phyloP scores from a whole-genome alignment of 2,113 vertebrate species.

The Asarcornis scutulata region DNA sequence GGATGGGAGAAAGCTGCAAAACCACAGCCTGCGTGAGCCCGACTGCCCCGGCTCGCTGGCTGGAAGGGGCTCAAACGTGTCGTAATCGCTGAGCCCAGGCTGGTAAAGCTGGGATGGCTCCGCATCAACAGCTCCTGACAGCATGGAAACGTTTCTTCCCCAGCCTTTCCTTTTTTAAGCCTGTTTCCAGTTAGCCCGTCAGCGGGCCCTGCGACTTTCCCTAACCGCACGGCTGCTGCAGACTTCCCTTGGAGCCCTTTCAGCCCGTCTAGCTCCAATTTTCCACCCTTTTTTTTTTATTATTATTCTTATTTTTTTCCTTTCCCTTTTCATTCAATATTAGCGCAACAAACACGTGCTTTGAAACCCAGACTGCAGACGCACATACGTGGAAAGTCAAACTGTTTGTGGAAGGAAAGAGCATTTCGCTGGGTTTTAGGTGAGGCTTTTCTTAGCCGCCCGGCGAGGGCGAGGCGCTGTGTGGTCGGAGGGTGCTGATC shows the following conservation, averaged over 20 bases:
- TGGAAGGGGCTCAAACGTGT: neutral
- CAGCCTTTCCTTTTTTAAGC: neutral
- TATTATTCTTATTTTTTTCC: neutral
- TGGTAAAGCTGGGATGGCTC: fast-evolving
- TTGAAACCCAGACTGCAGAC: neutral
- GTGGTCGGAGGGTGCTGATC: neutral
- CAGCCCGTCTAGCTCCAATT: neutral
- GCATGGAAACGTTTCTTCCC: fast-evolving
- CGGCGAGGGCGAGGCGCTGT: fast-evolving
- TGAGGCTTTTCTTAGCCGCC: fast-evolving
- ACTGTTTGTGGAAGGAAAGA: neutral
- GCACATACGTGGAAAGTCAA: neutral
- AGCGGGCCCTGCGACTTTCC: neutral
- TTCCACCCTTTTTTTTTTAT: neutral
- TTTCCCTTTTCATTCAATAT: neutral
- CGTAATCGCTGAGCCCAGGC: fast-evolving
- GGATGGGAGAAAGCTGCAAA: too few species aligned
- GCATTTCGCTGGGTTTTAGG: neutral
- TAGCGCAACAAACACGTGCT: fast-evolving
- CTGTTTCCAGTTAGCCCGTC: neutral
- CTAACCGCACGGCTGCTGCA: fast-evolving
- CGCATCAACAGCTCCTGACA: neutral
- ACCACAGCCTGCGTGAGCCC: too few species aligned
- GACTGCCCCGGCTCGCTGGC: too few species aligned
- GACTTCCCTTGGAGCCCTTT: neutral